Base-by-base conservation (phyloP, 92 coral and sea anemone species). In the Ricordea florida region DNA sequence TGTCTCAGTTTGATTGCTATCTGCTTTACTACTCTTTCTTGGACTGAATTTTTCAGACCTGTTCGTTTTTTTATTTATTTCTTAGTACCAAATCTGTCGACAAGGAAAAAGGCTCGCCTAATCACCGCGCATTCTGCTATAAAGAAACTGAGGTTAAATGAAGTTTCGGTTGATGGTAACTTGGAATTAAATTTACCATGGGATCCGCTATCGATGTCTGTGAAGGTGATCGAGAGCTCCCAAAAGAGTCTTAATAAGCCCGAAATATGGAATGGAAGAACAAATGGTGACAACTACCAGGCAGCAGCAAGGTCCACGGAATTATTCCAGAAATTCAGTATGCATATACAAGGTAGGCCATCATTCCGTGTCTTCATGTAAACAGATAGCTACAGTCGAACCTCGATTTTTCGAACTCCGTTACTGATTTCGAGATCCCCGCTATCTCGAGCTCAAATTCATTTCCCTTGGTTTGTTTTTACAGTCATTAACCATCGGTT, bases 111-210 rank as follows among this genome's bases (percentile, higher is more conserved):
- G 40, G 46, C n/a, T 38, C 53, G 31, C 22, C 6, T 31, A 2
- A 4, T 22, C 53, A 55, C 53, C 42, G 10, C 42, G 13, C 52
- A 70, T n/a, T 8, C 29, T 4, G 77, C 66, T 1, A 5, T 28
- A 24, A 70, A 53, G 29, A 70, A 55, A 20, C 30, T 70, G 30
- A 70, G 13, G 11, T 10, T 55, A 6, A 27, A 35, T 10, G 30
- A 38, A 17, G 77, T 53, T 57, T 53, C 41, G 10, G 21, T 55
- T 33, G 53, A 52, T 31, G 68, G 68, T 75, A 81, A 80, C 8
- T 55, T 96, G 31, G 99, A 96, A 66, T 33, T 92, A 26, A 84
- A 82, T 28, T 46, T 96, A 24, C 87, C 88, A n/a, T 96, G 99
- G 99, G 89, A 96, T 69, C 97, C 99, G 25, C 62, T 96, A 44